Evolutionary conservation across 2,888 invertebrate genomes (phyloP).

Genomic region (Clepsis dumicolana): DNA sequence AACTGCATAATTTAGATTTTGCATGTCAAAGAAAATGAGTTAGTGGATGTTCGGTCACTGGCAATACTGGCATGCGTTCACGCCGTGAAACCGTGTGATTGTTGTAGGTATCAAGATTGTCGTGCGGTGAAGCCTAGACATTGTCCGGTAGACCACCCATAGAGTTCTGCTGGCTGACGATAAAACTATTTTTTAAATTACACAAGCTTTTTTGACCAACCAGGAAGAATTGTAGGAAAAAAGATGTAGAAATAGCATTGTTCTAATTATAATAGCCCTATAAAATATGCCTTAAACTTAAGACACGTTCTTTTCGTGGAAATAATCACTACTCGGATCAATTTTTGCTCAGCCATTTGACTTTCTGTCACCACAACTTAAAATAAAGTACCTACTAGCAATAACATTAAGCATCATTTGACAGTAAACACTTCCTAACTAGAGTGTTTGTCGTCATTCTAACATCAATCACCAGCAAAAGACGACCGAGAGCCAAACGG

Average conservation of each 20-base stretch:
- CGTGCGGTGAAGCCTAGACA: background rate
- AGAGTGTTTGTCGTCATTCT: too few relatives aligned
- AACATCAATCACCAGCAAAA: background rate
- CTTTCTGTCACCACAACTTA: too few relatives aligned
- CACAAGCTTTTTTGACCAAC: background rate
- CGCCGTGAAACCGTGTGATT: constrained; percentile 23
- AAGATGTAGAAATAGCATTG: too few relatives aligned
- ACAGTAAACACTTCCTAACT: too few relatives aligned
- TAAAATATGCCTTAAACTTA: too few relatives aligned
- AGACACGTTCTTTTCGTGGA: too few relatives aligned
- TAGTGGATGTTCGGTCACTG: background rate
- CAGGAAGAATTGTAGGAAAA: background rate
- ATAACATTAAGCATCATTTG: too few relatives aligned
- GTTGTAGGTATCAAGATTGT: constrained; percentile 30
- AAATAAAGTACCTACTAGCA: too few relatives aligned
- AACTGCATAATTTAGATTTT: constrained; percentile 1
- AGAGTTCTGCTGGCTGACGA: background rate
- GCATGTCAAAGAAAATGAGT: constrained; percentile 19
- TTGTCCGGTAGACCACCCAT: constrained; percentile 24
- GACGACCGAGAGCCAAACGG: background rate
- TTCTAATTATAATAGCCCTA: too few relatives aligned
- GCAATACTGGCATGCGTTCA: background rate
- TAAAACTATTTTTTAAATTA: background rate
- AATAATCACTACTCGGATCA: too few relatives aligned
- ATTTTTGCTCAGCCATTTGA: too few relatives aligned